These are phyloP conservation scores for Isoperla grammatica DNA, from an alignment of 2,888 invertebrate genomes.

Conservation along the genomic window DNA sequence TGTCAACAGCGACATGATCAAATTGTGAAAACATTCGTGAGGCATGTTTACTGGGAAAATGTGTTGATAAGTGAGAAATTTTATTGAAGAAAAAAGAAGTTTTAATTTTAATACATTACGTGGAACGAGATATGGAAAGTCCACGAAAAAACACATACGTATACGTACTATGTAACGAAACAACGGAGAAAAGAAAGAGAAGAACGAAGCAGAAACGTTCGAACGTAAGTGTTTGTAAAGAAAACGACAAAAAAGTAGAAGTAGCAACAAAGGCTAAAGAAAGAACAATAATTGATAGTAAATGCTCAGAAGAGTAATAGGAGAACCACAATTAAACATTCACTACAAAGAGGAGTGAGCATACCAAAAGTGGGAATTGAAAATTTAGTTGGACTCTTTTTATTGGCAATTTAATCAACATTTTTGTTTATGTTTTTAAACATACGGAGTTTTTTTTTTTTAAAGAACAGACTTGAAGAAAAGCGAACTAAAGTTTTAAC, in stretches of 20 bases:
- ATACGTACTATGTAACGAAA: constrained; percentile 1
- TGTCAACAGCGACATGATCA: too few relatives aligned
- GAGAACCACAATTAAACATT: neutral
- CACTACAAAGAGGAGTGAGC: neutral
- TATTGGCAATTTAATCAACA: neutral
- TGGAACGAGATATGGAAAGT: neutral
- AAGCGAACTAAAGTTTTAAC: neutral
- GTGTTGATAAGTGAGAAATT: neutral
- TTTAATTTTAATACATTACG: neutral
- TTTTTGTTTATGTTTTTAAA: neutral
- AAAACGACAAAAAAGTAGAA: neutral
- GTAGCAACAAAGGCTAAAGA: neutral
- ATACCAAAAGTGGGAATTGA: neutral
- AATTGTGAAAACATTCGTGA: too few relatives aligned
- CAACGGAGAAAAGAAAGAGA: constrained; percentile 10
- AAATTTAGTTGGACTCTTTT: neutral
- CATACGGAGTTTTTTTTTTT: neutral
- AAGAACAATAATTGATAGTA: neutral
- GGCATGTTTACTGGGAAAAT: too few relatives aligned
- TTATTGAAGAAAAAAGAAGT: neutral
- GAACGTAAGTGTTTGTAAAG: neutral
- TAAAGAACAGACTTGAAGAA: neutral
- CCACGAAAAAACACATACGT: neutral
- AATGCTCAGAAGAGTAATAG: neutral
- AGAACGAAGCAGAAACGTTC: constrained; percentile 21